phyloP scores from a whole-genome alignment of 2,888 invertebrate species.

The Drosophila basisetae region DNA sequence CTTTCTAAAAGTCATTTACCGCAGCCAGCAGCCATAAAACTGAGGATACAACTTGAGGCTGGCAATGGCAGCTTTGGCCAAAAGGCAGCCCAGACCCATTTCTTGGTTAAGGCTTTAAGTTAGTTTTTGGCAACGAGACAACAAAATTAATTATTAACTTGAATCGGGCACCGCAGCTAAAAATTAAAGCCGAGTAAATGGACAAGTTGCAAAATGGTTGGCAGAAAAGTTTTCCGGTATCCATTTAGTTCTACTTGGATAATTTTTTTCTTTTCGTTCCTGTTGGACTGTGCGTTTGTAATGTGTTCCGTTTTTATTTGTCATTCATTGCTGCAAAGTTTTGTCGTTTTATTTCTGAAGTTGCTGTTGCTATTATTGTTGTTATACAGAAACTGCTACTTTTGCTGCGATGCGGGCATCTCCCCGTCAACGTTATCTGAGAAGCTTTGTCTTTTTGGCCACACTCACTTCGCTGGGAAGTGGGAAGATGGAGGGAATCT shows the following conservation, averaged over 20 bases:
- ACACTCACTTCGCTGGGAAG: slow-evolving; percentile 31
- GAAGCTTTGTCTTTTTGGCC: slow-evolving; percentile 66
- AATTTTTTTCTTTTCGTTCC: slow-evolving; percentile 14
- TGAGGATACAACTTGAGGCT: slow-evolving; percentile 6
- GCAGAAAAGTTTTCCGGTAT: slow-evolving; percentile 65
- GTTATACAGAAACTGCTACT: slow-evolving; percentile 6
- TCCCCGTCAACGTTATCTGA: slow-evolving; percentile 59
- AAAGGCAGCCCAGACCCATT: neutral
- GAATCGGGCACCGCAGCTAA: slow-evolving; percentile 21
- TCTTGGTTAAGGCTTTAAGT: slow-evolving; percentile 34
- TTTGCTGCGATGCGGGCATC: slow-evolving; percentile 55
- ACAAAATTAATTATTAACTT: slow-evolving; percentile 64
- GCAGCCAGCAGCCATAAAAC: slow-evolving; percentile 22
- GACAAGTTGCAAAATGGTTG: slow-evolving; percentile 44
- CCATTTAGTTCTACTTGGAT: slow-evolving; percentile 57
- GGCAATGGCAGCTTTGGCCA: slow-evolving; percentile 1
- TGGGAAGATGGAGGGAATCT: neutral
- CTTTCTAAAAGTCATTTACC: slow-evolving; percentile 21
- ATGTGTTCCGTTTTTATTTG: slow-evolving; percentile 74
- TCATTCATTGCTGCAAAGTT: slow-evolving; percentile 69
- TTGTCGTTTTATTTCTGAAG: slow-evolving; percentile 56
- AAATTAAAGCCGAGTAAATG: slow-evolving; percentile 59
- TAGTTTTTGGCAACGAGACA: slow-evolving; percentile 26
- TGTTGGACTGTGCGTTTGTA: slow-evolving; percentile 46
- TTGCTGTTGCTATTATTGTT: slow-evolving; percentile 28